phyloP scores from a whole-genome alignment of 2,888 invertebrate genomes.

The Branchinecta sandiegonensis region DNA sequence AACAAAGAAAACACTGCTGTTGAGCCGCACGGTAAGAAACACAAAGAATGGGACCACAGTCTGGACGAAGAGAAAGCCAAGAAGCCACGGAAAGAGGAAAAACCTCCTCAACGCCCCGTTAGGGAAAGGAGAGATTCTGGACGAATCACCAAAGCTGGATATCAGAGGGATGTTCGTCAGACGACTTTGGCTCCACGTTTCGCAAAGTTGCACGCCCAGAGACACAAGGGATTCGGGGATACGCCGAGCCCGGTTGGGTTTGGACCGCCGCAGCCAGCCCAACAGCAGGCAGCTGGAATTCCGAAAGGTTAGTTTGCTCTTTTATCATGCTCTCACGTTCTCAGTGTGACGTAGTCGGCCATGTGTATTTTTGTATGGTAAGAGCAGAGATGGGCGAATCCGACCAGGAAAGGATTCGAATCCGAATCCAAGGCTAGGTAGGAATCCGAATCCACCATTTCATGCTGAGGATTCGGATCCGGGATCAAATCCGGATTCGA shows the following conservation, averaged over 20 bases:
- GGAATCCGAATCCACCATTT: too few species aligned
- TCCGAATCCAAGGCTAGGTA: too few species aligned
- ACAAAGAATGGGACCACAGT: slow-evolving; percentile 23
- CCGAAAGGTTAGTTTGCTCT: background rate
- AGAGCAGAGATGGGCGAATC: too few species aligned
- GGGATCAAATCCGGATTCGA: too few species aligned
- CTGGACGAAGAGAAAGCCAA: slow-evolving; percentile 17
- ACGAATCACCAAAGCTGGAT: slow-evolving; percentile 3
- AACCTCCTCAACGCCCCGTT: background rate
- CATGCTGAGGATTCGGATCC: too few species aligned
- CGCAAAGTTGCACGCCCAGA: slow-evolving; percentile 52
- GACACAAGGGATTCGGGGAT: background rate
- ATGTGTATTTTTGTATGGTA: too few species aligned
- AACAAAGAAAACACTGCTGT: slow-evolving; percentile 24
- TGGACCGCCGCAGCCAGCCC: background rate
- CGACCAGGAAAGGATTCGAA: too few species aligned
- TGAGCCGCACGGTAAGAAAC: background rate
- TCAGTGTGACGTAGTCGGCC: too few species aligned
- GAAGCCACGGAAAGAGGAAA: slow-evolving; percentile 18
- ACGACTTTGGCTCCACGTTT: slow-evolving; percentile 72
- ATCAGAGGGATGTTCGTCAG: slow-evolving; percentile 35
- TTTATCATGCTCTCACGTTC: too few species aligned
- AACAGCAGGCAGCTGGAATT: background rate
- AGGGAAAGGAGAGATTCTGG: slow-evolving; percentile 19
- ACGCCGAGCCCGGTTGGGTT: background rate